These are phyloP conservation scores for Anabacerthia variegaticeps DNA, from an alignment of 2,797 vertebrate genomes.

Conservation along the genomic window DNA sequence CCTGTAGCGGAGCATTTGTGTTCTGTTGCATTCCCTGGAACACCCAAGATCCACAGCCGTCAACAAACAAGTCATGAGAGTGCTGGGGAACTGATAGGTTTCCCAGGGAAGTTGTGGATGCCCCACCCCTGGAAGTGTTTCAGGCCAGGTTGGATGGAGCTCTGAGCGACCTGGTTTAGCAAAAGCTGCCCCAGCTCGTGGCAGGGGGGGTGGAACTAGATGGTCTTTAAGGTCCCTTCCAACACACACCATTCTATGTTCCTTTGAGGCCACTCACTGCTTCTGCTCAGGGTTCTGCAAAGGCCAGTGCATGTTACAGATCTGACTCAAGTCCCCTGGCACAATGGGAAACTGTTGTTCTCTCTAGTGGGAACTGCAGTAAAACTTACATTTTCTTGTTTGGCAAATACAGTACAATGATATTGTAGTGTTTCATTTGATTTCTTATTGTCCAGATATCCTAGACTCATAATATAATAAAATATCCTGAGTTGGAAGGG, in stretches of 20 bases:
- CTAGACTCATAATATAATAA: not conserved
- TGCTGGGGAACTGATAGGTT: not conserved
- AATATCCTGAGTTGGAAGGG: not conserved
- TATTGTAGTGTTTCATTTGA: not conserved
- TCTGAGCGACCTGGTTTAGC: not conserved
- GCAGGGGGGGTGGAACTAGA: fast-evolving
- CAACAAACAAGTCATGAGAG: not conserved
- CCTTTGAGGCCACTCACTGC: fast-evolving
- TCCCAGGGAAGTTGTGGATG: not conserved
- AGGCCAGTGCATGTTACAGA: not conserved
- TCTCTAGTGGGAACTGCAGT: not conserved
- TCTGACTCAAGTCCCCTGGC: not conserved
- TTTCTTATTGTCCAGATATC: not conserved
- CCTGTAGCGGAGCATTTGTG: not conserved
- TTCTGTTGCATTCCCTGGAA: not conserved
- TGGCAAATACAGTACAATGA: not conserved
- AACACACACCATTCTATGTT: not conserved
- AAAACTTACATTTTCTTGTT: not conserved
- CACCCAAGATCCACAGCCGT: not conserved
- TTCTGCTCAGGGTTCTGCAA: not conserved
- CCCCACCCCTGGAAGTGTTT: not conserved
- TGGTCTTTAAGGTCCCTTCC: not conserved
- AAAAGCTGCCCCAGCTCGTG: not conserved
- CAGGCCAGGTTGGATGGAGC: not conserved
- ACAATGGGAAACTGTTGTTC: not conserved